Base-by-base conservation (phyloP, 1,140 invertebrate genomes). In the Lysiphlebus fabarum region DNA sequence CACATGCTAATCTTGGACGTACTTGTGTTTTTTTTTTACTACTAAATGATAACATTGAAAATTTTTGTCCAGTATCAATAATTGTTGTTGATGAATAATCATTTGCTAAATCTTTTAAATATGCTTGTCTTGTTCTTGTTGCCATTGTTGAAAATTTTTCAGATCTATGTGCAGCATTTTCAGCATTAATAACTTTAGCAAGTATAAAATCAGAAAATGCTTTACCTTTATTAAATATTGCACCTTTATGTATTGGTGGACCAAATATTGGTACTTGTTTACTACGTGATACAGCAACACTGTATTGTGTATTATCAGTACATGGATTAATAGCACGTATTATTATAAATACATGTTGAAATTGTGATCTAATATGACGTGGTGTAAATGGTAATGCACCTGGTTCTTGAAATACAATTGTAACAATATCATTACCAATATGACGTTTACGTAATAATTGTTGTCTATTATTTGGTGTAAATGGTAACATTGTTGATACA, bases 71-170 rank as follows among this genome's bases (percentile, higher is more conserved):
- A 17, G 88, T 88, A 67, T 96, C 93, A 9, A 96, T 84, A 6
- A 89, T 83, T 6, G 90, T 90, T 36, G 86, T 86, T 2, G 91
- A 89, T 0, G 88, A 85, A 79, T 92, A 91, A 79, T 96, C 97
- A 41, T 86, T 85, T 6, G 93, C 89, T 53, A 98, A 83, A 75
- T 92, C 90, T 75, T 96, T 98, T 58, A 98, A 81, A 77, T 97
- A 97, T 80, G 98, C 96, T 73, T 96, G 92, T 68, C 95, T 82
- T 12, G 96, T 98, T 70, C 96, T 84, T 7, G 92, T 94, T 5
- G 96, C 95, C 95, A 99, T 98, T 5, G 93, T 95, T 49, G 91
- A 90, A 81, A 99, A 99, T 80, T 98, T 98, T 70, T 97, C 93
- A 8, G 93, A 96, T 61, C 91, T 85, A 70, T 97, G 93, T 9